A percentile compares a stretch with the other conserved stretches of the same genome.
Evolutionary conservation across 2,113 vertebrate genomes (phyloP).

Genomic region (cattle (Bos taurus)): ARS-UCD2.0 NC_037347.1:3400501-3401000

Average conservation of each 20-base stretch:
- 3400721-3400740: not conserved
- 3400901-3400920: not conserved
- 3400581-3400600: not conserved
- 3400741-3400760: not conserved
- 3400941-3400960: not conserved
- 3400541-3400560: not conserved
- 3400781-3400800: not conserved
- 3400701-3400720: not conserved
- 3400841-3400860: not conserved
- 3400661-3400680: not conserved
- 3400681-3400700: not conserved
- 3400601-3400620: not conserved
- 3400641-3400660: not conserved
- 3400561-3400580: not conserved
- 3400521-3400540: not conserved
- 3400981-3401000: not conserved
- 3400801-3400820: not conserved
- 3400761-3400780: not conserved
- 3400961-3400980: not conserved
- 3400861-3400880: accelerated
- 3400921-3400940: not conserved
- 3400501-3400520: not conserved
- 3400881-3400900: not conserved
- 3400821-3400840: not conserved
- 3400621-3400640: not conserved